Conservation (phyloP, 2,113 vertebrate genomes). For the Numenius arquata region DNA sequence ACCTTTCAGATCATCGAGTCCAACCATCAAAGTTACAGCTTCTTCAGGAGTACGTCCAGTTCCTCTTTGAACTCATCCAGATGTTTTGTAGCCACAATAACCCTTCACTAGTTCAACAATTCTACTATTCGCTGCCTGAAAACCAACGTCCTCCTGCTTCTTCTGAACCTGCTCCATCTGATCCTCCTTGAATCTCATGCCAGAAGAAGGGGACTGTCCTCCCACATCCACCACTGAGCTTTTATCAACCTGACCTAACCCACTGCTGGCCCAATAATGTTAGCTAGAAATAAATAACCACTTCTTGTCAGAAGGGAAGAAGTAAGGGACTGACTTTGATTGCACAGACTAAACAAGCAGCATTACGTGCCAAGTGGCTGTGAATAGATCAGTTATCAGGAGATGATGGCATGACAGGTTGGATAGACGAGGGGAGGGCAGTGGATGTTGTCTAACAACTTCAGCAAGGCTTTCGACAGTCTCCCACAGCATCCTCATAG, state of each 20-base stretch:
- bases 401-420: too few species aligned
- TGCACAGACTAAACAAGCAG: not conserved
- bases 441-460: too few species aligned
- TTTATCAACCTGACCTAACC: not conserved
- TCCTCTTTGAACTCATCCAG: not conserved
- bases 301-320: not conserved
- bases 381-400: not conserved
- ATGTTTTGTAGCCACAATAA: not conserved
- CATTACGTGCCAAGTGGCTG: not conserved
- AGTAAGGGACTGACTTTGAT: not conserved
- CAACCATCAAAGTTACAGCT: not conserved
- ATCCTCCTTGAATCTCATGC: accelerated
- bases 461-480: too few species aligned
- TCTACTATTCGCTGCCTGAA: not conserved
- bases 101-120: not conserved
- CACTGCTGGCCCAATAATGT: not conserved
- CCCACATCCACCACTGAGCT: not conserved
- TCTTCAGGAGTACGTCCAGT: accelerated
- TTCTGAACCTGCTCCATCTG: not conserved
- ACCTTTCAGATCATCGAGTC: not conserved
- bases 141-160: not conserved
- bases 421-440: too few species aligned
- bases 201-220: not conserved
- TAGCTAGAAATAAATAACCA: not conserved
- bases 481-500: too few species aligned